Base-by-base conservation (phyloP, 2,797 vertebrate genomes). In the Austrolebias charrua region DNA sequence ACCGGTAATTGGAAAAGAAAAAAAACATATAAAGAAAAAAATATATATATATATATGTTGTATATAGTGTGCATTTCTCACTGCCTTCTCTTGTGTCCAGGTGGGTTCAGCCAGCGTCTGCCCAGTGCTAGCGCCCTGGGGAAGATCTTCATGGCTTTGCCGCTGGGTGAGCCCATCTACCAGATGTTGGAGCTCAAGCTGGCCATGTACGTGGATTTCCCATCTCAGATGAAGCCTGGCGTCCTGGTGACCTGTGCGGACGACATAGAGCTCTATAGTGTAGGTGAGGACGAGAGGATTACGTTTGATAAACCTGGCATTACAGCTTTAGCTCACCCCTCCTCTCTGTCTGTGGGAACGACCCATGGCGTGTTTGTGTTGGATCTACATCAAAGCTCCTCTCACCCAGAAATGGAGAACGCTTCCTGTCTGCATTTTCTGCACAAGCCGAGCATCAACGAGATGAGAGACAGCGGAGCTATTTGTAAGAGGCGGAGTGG, bases 141-240 rank as follows among this genome's bases (percentile, higher is more conserved):
- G 2, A 99, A 99, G 91, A 93, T 98, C 80, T 98, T 99, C 84
- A 94, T 90, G 0, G 92, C 95, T 4, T n/a, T 99, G 66, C 97
- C 98, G 0, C 52, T 97, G 4, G 96, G 96, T 0, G 79, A 94
- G 0, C 95, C 95, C 0, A 18, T 95, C 61, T 96, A 91, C 80
- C 96, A 99, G 90, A 98, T 99, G 96, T 61, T 99, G 79, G 97
- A 99, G 69, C 90, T 99, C 71, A 99, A 99, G 76, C 86, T 99
- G 56, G 94, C 95, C 75, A 94, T 96, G 89, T 99, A 98, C 55
- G 87, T 99, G 15, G 96, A 98, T 65, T 96, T 99, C 45, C 97
- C 96, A 0, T 66, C 58, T 0, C 90, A 83, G 50, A 99, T 98
- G 97, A 93, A 87, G 4, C 95, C 97, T 0, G 96, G 97, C 0